These are phyloP conservation scores for Centropus bengalensis DNA, from an alignment of 2,113 vertebrate genomes.

Conservation along the genomic window DNA sequence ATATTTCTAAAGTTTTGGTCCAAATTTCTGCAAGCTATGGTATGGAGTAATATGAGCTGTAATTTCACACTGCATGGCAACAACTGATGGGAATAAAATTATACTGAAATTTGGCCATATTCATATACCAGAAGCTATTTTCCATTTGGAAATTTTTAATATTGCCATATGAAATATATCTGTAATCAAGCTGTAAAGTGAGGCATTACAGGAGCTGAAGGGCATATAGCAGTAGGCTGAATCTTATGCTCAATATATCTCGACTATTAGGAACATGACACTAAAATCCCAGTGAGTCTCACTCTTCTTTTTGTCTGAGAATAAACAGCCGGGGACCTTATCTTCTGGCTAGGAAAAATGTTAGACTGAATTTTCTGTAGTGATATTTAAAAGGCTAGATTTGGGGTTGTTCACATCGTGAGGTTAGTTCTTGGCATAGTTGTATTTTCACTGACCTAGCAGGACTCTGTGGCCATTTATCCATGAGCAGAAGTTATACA, in stretches of 20 bases:
- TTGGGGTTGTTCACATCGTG: not conserved
- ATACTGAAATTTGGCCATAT: constrained; percentile 28
- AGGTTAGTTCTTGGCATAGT: not conserved
- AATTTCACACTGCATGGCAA: constrained; percentile 30
- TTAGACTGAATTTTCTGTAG: not conserved
- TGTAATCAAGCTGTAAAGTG: not conserved
- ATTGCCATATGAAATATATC: constrained; percentile 29
- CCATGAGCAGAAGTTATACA: not conserved
- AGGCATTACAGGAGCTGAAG: not conserved
- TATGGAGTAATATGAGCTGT: constrained; percentile 15
- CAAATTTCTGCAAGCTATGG: constrained; percentile 55
- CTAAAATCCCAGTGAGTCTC: not conserved
- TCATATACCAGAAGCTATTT: constrained; percentile 58
- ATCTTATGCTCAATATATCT: not conserved
- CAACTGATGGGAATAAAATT: constrained; percentile 43
- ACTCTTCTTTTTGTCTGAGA: not conserved
- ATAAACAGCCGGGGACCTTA: not conserved
- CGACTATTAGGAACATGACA: not conserved
- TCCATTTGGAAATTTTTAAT: constrained; percentile 58
- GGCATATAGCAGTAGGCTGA: not conserved
- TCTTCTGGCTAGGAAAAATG: not conserved
- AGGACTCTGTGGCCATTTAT: not conserved
- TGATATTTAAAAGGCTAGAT: not conserved
- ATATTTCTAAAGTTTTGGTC: constrained; percentile 53
- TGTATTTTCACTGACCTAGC: not conserved